Conservation (phyloP, 1,140 invertebrate genomes). For the Philotrypesis tridentata region DNA sequence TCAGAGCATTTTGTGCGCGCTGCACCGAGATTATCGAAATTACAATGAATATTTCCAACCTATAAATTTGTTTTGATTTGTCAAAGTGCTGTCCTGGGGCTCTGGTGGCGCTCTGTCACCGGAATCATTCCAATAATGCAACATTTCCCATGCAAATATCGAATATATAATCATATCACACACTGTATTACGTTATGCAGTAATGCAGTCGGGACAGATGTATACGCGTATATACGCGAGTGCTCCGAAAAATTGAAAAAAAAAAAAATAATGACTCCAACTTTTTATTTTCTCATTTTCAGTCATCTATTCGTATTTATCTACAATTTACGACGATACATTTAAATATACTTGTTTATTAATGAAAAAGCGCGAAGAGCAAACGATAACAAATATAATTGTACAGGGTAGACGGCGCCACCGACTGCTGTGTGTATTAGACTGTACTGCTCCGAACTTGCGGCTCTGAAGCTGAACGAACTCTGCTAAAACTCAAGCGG, state of each 20-base stretch:
- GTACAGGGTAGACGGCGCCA: not conserved
- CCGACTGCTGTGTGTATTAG: not conserved
- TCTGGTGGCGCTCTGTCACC: not conserved
- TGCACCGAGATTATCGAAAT: not conserved
- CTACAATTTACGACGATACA: not conserved
- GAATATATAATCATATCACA: not conserved
- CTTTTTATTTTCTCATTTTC: not conserved
- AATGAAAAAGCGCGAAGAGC: not conserved
- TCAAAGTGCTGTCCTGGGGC: not conserved
- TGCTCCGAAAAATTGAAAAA: too few species aligned
- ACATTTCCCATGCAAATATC: too few species aligned
- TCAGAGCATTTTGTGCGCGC: conserved; percentile 9
- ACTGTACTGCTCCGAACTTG: too few species aligned
- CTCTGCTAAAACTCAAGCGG: not conserved
- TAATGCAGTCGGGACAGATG: too few species aligned
- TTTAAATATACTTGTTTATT: not conserved
- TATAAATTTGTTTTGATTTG: not conserved
- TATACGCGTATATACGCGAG: too few species aligned
- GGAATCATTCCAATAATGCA: not conserved
- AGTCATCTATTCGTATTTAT: not conserved
- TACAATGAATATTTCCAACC: not conserved
- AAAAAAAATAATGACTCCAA: too few species aligned
- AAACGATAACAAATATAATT: too few species aligned
- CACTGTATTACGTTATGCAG: too few species aligned
- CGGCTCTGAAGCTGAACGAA: too few species aligned